Base-by-base conservation (phyloP, 1,140 invertebrate genomes). In the Caerostris darwini region DNA sequence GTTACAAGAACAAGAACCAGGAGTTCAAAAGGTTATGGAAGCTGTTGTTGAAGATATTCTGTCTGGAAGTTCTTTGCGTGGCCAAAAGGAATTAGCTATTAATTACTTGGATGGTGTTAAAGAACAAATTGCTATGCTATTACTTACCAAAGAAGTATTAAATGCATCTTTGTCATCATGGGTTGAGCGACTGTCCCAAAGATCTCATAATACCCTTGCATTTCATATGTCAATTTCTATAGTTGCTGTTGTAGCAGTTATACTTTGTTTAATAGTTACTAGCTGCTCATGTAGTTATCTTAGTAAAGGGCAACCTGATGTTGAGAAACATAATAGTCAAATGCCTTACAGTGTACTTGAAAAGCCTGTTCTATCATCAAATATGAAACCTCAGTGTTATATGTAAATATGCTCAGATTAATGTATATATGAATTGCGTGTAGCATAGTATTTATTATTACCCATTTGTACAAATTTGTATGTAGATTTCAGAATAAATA, bases 351-450 rank as follows among this genome's bases (percentile, higher is more conserved):
- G 89, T 90, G 61, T 71, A 17, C 56, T 88, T 56, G 85, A 93
- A 8, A 93, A 90, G 71, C 81, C 92, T 17, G 91, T 83, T 71
- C 69, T 86, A 64, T 64, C 90, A 85, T 85, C 77, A 56, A 93
- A 94, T 87, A 81, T 94, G 88, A 94, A 94, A 81, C 92, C 91
- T 50, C 94, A 94, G 19, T 94, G 94, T 88, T 94, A 94, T 91
- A 90, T 94, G 92, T 94, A 94, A 82, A 81, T 77, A 83, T 56
- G 7, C 54, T n/a, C 34, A 53, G 56, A 89, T 71, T 67, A 6
- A 56, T 67, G 56, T 90, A 34, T 17, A 71, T 83, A 83, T 54
- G 64, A 83, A 61, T 83, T 64, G 57, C 82, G 59, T 93, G 81
- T 93, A 93, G 92, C 61, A 88, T 93, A 88, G 67, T 67, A 93